These are phyloP conservation scores for Drosophila pseudotalamancana DNA, from an alignment of 2,888 invertebrate species.

Conservation along the genomic window DNA sequence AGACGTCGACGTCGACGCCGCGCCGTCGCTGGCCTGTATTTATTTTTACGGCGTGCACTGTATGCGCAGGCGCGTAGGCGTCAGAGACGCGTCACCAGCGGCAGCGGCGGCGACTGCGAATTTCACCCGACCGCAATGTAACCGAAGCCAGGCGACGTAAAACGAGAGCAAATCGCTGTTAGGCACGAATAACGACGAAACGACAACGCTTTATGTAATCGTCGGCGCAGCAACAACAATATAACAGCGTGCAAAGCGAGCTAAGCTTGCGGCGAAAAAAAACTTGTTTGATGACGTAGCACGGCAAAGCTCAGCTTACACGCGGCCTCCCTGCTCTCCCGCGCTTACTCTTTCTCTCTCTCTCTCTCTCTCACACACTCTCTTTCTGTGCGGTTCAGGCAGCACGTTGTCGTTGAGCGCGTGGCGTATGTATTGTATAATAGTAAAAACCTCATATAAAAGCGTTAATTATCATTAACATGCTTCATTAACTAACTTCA, in stretches of 20 bases:
- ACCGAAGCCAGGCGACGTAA: slow-evolving; percentile 41
- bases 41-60: slow-evolving; percentile 43
- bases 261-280: slow-evolving; percentile 40
- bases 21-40: slow-evolving; percentile 36
- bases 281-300: slow-evolving; percentile 75
- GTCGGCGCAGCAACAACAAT: slow-evolving; percentile 35
- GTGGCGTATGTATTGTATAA: slow-evolving; percentile 69
- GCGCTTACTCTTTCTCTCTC: slow-evolving; percentile 4
- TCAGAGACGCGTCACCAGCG: slow-evolving; percentile 19
- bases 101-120: slow-evolving; percentile 40
- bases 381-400: slow-evolving; percentile 16
- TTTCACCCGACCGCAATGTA: slow-evolving; percentile 64
- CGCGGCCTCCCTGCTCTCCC: slow-evolving; percentile 10
- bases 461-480: slow-evolving; percentile 17
- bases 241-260: slow-evolving; percentile 15
- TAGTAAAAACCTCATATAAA: slow-evolving; percentile 39
- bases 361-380: slow-evolving; percentile 5
- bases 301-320: slow-evolving; percentile 47
- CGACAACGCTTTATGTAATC: slow-evolving; percentile 67
- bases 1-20: slow-evolving; percentile 12
- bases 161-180: slow-evolving; percentile 64
- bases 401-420: slow-evolving; percentile 48
- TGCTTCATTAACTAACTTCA: slow-evolving; percentile 26
- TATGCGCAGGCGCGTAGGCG: slow-evolving; percentile 62
- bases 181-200: slow-evolving; percentile 40